phyloP scores from a whole-genome alignment of 30 jellyfish, hydroid and myxozoan genomes.

The Aurelia sp. region DNA sequence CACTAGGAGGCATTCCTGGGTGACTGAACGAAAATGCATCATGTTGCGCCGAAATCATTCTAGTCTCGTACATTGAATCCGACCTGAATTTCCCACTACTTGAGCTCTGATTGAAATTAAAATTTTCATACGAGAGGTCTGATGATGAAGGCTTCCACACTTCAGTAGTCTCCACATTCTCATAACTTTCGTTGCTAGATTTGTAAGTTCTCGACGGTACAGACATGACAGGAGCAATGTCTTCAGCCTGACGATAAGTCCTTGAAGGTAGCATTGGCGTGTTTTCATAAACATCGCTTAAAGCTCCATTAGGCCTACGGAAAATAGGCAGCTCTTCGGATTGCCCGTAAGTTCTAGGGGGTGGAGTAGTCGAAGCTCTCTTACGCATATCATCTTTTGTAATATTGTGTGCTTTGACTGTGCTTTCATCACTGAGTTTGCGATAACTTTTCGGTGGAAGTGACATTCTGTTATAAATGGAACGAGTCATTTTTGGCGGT shows the following conservation, averaged over 20 bases:
- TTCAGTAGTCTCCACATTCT: conserved; percentile 2
- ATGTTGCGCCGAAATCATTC: too few species aligned
- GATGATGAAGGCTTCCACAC: neutral
- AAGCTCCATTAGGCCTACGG: neutral
- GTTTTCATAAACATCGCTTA: neutral
- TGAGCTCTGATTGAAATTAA: conserved; percentile 1
- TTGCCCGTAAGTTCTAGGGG: conserved; percentile 16
- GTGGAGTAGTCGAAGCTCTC: conserved; percentile 20
- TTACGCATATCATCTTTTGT: too few species aligned
- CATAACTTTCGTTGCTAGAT: neutral
- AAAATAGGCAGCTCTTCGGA: neutral
- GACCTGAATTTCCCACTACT: neutral
- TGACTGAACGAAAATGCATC: neutral
- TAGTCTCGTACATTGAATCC: conserved; percentile 8
- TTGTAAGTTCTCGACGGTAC: conserved; percentile 60
- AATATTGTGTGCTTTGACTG: too few species aligned
- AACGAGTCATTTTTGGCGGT: neutral
- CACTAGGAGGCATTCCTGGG: neutral
- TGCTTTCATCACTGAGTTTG: neutral
- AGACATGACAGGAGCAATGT: neutral
- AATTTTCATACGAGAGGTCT: conserved; percentile 23
- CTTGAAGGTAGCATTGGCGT: conserved; percentile 2
- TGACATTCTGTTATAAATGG: conserved; percentile 11
- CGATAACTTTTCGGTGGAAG: conserved; percentile 37
- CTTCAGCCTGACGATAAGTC: conserved; percentile 32